Conservation (phyloP, 2,113 vertebrate genomes). For the Orthochromis malagaraziensis region DNA sequence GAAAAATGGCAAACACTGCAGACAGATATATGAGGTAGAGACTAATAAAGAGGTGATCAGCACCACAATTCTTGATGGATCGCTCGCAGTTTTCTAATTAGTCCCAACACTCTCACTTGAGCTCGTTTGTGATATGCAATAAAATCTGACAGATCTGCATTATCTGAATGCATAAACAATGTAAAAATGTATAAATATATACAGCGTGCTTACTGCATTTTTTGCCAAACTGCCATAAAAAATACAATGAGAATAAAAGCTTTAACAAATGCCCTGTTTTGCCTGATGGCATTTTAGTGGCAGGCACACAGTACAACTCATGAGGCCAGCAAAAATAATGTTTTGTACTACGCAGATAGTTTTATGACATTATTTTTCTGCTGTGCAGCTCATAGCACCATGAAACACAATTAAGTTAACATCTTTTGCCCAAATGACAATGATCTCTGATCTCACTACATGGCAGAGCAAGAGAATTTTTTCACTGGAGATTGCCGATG, state of each 20-base stretch:
- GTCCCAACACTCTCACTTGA: background rate
- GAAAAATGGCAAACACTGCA: conserved; percentile 14
- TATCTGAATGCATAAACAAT: background rate
- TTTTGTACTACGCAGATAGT: background rate
- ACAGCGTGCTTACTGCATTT: background rate
- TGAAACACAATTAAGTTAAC: background rate
- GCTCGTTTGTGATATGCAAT: conserved; percentile 1
- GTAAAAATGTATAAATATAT: background rate
- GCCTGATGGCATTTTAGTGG: background rate
- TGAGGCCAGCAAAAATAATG: background rate
- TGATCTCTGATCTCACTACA: background rate
- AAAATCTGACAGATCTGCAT: conserved; percentile 5
- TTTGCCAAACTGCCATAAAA: background rate
- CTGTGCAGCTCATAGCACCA: background rate
- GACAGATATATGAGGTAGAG: conserved; percentile 21
- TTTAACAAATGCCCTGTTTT: background rate
- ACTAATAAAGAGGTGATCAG: conserved; percentile 25
- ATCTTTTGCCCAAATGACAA: background rate
- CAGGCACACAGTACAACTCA: background rate
- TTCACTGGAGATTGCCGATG: background rate
- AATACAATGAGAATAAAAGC: background rate
- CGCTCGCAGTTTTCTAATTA: conserved; percentile 14
- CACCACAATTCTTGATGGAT: conserved; percentile 1
- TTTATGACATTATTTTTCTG: background rate
- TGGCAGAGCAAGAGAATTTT: background rate